A percentile compares a stretch with the other conserved stretches of the same genome.
Evolutionary conservation across 2,113 vertebrate species (phyloP).

Genomic region (Mesoclemmys tuberculata): DNA sequence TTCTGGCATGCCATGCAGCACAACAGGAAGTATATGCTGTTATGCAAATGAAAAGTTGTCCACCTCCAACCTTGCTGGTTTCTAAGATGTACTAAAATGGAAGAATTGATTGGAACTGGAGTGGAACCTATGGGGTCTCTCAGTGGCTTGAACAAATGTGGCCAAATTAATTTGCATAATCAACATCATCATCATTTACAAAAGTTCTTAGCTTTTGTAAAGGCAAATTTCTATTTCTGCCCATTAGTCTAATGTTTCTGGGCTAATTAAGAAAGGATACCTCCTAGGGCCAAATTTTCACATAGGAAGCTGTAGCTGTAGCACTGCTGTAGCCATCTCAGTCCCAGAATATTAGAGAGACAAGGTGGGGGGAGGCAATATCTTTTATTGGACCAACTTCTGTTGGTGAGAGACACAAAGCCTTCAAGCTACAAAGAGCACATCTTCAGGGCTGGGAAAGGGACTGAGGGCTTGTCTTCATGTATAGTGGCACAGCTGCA

Average conservation of each 20-base stretch:
- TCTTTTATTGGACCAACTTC: background rate
- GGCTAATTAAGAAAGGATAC: background rate
- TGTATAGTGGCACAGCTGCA: no score
- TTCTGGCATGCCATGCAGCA: slow-evolving; percentile 60
- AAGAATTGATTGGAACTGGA: slow-evolving; percentile 45
- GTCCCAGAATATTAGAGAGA: background rate
- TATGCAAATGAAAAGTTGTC: slow-evolving; percentile 66
- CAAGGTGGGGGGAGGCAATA: background rate
- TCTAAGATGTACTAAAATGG: slow-evolving; percentile 48
- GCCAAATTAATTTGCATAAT: background rate
- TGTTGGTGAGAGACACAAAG: background rate
- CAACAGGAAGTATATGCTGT: slow-evolving; percentile 67
- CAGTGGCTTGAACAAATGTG: background rate
- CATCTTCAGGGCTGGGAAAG: background rate
- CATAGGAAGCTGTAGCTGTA: background rate
- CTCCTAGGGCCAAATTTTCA: slow-evolving; percentile 53
- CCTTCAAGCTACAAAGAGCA: background rate
- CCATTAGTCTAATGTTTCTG: slow-evolving; percentile 18
- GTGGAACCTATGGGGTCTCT: slow-evolving; percentile 6
- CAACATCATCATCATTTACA: background rate
- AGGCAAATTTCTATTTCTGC: slow-evolving; percentile 11
- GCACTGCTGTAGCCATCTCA: background rate
- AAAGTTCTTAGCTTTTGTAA: fast-evolving
- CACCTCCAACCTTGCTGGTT: slow-evolving; percentile 62
- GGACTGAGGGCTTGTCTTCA: background rate